A percentile compares a stretch with the other conserved stretches of the same genome.
Evolutionary conservation across 2,888 invertebrate species (phyloP).

Genomic region (Ormyrus pomaceus): DNA sequence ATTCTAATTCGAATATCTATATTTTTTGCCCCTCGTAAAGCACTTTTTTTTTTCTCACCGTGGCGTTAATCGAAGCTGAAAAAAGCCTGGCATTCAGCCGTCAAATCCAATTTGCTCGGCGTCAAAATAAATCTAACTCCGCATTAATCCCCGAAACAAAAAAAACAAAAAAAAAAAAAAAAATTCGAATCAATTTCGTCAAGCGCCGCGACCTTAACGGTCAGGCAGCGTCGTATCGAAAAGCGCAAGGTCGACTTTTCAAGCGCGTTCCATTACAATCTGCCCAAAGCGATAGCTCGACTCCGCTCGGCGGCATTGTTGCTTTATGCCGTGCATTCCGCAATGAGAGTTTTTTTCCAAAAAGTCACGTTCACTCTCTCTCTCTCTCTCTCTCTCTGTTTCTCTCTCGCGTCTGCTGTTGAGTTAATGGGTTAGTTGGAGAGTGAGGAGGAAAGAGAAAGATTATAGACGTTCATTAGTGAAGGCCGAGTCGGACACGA

Average conservation of each 20-base stretch:
- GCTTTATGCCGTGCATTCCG: slow-evolving; percentile 29
- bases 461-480: slow-evolving; percentile 50
- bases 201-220: background rate
- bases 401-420: slow-evolving; percentile 1
- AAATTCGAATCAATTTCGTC: background rate
- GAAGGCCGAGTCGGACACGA: slow-evolving; percentile 55
- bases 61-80: no score
- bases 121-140: background rate
- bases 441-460: background rate
- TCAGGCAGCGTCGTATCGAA: background rate
- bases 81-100: no score
- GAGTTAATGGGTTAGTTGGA: slow-evolving; percentile 33
- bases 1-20: no score
- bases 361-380: slow-evolving; percentile 38
- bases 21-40: no score
- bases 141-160: no score
- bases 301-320: slow-evolving; percentile 13
- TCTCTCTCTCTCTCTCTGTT: background rate
- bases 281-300: slow-evolving; percentile 2
- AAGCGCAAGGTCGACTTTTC: slow-evolving; percentile 45
- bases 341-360: slow-evolving; percentile 41
- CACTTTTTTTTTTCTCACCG: no score
- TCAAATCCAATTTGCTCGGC: no score
- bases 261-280: slow-evolving; percentile 16
- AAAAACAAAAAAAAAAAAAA: background rate